Percentiles rank a stretch among this genome's conserved stretches.
Evolutionary conservation across 2,113 vertebrate species (phyloP).

Genomic region (Arvicanthis niloticus): DNA sequence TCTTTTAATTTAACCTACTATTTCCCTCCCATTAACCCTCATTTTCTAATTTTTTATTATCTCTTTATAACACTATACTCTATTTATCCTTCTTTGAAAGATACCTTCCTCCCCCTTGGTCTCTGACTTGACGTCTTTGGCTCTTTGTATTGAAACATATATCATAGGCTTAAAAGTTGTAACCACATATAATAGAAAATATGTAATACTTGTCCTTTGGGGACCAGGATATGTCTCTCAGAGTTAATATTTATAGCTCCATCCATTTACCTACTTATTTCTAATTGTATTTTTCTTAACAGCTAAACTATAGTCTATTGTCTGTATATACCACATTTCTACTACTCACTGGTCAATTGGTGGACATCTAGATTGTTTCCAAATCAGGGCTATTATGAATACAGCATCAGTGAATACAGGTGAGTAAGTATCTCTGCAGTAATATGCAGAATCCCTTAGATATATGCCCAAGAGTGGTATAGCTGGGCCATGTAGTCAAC

Average conservation of each 20-base stretch:
- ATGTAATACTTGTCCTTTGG: not conserved
- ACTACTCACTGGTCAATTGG: not conserved
- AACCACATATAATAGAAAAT: not conserved
- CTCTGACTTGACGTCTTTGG: not conserved
- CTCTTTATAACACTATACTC: not conserved
- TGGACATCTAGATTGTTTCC: not conserved
- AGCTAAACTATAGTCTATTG: not conserved
- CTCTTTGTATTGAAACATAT: not conserved
- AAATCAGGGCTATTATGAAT: not conserved
- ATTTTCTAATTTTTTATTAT: not conserved
- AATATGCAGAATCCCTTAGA: not conserved
- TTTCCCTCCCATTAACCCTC: too few relatives aligned
- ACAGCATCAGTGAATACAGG: not conserved
- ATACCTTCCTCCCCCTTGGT: not conserved
- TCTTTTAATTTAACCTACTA: not conserved
- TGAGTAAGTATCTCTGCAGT: not conserved
- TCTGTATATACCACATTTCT: not conserved
- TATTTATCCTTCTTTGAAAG: not conserved
- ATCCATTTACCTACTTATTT: not conserved
- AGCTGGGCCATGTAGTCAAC: not conserved
- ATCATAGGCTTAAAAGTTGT: not conserved
- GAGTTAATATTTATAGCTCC: not conserved
- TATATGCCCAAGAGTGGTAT: not conserved
- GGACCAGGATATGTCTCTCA: not conserved
- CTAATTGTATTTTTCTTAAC: not conserved